A percentile compares a stretch with the other conserved stretches of the same genome.
phyloP scores from a whole-genome alignment of 2,888 invertebrate genomes.

The Synanthedon andrenaeformis region DNA sequence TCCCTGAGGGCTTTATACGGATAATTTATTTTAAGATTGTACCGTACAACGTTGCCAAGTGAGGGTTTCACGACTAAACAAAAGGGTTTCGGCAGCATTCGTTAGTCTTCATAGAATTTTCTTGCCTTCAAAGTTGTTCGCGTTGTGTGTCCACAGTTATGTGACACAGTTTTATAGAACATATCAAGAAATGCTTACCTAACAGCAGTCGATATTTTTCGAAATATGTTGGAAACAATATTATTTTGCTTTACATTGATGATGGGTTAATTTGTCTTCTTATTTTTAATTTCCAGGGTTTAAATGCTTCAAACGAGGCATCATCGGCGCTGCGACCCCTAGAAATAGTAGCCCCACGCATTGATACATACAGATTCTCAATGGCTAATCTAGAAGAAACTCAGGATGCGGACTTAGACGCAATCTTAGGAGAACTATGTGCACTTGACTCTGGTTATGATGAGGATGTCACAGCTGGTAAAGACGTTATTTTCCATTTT shows the following conservation, averaged over 20 bases:
- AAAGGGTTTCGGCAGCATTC: too few species aligned
- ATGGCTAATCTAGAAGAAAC: conserved; percentile 97
- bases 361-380: conserved; percentile 92
- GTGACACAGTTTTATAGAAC: too few species aligned
- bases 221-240: too few species aligned
- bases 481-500: conserved; percentile 6
- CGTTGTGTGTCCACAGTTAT: too few species aligned
- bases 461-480: conserved; percentile 64
- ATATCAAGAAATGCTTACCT: too few species aligned
- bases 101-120: too few species aligned
- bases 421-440: conserved; percentile 94
- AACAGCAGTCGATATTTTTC: too few species aligned
- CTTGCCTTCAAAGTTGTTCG: too few species aligned
- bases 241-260: too few species aligned
- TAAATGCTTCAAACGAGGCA: conserved; percentile 66
- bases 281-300: conserved; percentile 71
- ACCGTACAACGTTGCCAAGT: not conserved
- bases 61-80: too few species aligned
- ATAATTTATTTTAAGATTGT: not conserved
- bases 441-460: conserved; percentile 84
- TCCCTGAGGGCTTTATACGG: conserved; percentile 22
- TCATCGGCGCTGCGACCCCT: conserved; percentile 73
- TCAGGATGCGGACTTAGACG: conserved; percentile 96
- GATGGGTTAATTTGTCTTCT: too few species aligned
- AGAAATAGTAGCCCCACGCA: conserved; percentile 83